These are phyloP conservation scores for Idaea straminata DNA, from an alignment of 2,888 invertebrate species.

Conservation along the genomic window DNA sequence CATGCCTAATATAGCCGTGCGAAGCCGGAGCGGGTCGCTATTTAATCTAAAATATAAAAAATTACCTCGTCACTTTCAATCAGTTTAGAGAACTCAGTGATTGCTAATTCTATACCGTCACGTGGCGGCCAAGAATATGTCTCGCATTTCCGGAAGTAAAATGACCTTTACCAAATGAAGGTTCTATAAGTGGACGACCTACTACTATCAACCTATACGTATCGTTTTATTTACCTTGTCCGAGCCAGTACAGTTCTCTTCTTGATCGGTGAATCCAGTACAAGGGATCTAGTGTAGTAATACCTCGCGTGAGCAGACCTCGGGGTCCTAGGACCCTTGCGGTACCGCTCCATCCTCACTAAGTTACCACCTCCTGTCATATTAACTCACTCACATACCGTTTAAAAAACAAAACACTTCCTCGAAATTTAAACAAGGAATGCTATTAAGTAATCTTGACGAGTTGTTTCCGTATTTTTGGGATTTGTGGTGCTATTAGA, in stretches of 20 bases:
- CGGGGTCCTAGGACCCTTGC: conserved; percentile 52
- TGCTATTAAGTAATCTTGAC: background rate
- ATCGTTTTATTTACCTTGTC: background rate
- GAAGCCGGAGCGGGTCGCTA: too few species aligned
- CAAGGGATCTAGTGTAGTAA: conserved; percentile 61
- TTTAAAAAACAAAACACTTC: conserved; percentile 23
- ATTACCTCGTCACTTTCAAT: background rate
- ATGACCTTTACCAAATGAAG: background rate
- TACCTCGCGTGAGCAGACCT: conserved; percentile 56
- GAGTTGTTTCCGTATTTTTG: background rate
- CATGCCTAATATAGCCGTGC: too few species aligned
- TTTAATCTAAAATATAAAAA: background rate
- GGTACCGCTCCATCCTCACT: conserved; percentile 54
- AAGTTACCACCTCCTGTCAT: conserved; percentile 63
- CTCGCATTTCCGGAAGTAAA: background rate
- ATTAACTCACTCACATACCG: conserved; percentile 45
- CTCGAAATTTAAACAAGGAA: background rate
- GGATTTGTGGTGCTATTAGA: background rate
- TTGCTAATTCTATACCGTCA: background rate
- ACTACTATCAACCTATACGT: background rate
- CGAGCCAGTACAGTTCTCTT: conserved; percentile 21
- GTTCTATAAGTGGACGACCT: background rate
- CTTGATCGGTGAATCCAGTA: conserved; percentile 43
- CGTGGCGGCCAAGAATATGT: conserved; percentile 12
- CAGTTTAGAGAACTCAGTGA: background rate